phyloP scores from a whole-genome alignment of 1,140 invertebrate species.

The Coboldia fuscipes region DNA sequence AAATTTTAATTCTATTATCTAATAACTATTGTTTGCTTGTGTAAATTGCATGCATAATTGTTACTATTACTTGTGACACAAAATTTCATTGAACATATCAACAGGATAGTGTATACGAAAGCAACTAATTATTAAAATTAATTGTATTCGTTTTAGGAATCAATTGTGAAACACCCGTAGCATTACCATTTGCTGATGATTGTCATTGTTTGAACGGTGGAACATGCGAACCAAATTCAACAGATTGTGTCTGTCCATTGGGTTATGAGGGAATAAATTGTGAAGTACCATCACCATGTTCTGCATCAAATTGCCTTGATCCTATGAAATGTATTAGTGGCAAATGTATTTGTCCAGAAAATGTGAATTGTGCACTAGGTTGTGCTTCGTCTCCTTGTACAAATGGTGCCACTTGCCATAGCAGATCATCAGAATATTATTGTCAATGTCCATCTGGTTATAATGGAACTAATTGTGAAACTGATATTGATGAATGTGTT shows the following conservation, averaged over 20 bases:
- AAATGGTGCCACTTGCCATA: slow-evolving; percentile 41
- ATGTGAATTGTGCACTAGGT: slow-evolving; percentile 16
- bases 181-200: slow-evolving; percentile 28
- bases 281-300: slow-evolving; percentile 47
- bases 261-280: slow-evolving; percentile 59
- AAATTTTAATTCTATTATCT: background rate
- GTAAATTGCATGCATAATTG: too few species aligned
- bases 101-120: too few species aligned
- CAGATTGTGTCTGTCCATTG: slow-evolving; percentile 44
- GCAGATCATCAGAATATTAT: slow-evolving; percentile 31
- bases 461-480: slow-evolving; percentile 43
- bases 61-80: too few species aligned
- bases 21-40: too few species aligned
- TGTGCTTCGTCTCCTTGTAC: slow-evolving; percentile 36
- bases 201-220: slow-evolving; percentile 58
- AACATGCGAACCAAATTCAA: slow-evolving; percentile 46
- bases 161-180: slow-evolving; percentile 4
- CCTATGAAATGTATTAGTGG: slow-evolving; percentile 38
- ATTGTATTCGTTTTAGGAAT: too few species aligned
- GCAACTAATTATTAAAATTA: too few species aligned
- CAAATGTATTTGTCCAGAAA: slow-evolving; percentile 28
- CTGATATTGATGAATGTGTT: slow-evolving; percentile 61
- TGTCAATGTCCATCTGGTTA: slow-evolving; percentile 62
- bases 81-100: too few species aligned
- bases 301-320: slow-evolving; percentile 23